Evolutionary conservation across 2,113 vertebrate species (phyloP), one percentile per base, ranked within the genome.

Genomic region (Laticauda colubrina): DNA sequence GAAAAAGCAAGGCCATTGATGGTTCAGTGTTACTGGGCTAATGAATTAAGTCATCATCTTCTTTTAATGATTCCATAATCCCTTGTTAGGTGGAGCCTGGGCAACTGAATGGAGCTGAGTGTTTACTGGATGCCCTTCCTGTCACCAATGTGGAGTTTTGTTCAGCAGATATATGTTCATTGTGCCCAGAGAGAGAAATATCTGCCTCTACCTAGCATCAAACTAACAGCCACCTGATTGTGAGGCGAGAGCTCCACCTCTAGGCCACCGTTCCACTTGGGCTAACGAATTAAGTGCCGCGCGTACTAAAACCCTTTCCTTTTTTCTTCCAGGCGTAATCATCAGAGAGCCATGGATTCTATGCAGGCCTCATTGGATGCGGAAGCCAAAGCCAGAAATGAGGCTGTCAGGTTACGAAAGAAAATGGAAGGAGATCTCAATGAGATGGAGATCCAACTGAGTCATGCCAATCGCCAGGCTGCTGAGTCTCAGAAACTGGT

Each of bases 381-480:
- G 0, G 99, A 99, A 97, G 97, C 98, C 1, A 98, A 98, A 96
- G 98, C 98, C 93, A 98, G 98, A 95, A 99, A 98, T 0, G 99
- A 99, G 97, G 99, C 99, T 0, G 95, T 99, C n/a, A 93, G 98
- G 53, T 98, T 99, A 90, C 98, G 97, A 96, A 99, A 99, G 97
- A 99, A 99, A 97, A 99, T 99, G 98, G 99, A 99, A 90, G 98
- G 98, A 0, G 99, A 99, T 96, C 96, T 99, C 95, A 99, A 99
- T 0, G 98, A 99, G 94, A 98, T 99, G 98, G 98, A 99, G 97
- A 97, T 99, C 94, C 99, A 99, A 97, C 97, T 99, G 92, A 98
- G 95, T 96, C 99, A 99, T 0, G 98, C 98, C 93, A 98, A 98
- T 95, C 97, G 98, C 93, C 98, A 98, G 96, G 98, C 98, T 0